Conservation (phyloP, 2,888 invertebrate genomes). For the Chaetogeoica ovagalla region DNA sequence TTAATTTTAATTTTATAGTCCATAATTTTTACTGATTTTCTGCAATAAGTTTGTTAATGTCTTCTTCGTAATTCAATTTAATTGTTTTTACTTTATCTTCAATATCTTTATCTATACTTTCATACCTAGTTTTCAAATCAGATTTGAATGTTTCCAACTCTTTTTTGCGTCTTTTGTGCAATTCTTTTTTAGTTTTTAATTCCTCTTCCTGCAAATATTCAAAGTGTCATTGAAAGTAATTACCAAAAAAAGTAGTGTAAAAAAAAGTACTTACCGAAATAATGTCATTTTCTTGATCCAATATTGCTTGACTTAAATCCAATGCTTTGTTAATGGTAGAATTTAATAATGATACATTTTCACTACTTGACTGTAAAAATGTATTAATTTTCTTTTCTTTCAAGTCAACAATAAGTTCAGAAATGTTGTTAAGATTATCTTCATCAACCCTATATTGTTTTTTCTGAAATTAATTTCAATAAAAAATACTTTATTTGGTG, state of each 20-base stretch:
- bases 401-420: conserved; percentile 36
- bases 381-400: conserved; percentile 36
- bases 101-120: conserved; percentile 76
- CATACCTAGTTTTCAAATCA: conserved; percentile 76
- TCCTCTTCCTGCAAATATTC: conserved; percentile 61
- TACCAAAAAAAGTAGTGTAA: neutral
- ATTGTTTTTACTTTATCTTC: conserved; percentile 78
- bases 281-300: conserved; percentile 47
- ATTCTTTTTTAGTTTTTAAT: conserved; percentile 59
- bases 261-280: conserved; percentile 49
- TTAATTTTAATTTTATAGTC: conserved; percentile 69
- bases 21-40: conserved; percentile 43
- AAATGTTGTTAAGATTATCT: conserved; percentile 39
- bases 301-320: conserved; percentile 41
- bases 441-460: conserved; percentile 36
- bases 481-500: conserved; percentile 23
- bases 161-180: conserved; percentile 61
- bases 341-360: conserved; percentile 52
- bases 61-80: conserved; percentile 72
- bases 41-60: conserved; percentile 70
- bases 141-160: conserved; percentile 78
- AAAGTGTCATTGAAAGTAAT: neutral
- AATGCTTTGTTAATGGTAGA: conserved; percentile 43
- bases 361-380: conserved; percentile 44
- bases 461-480: conserved; percentile 28